Evolutionary conservation across 2,113 vertebrate genomes (phyloP), one percentile per base, ranked within the genome.

Genomic region (Odontesthes bonariensis): DNA sequence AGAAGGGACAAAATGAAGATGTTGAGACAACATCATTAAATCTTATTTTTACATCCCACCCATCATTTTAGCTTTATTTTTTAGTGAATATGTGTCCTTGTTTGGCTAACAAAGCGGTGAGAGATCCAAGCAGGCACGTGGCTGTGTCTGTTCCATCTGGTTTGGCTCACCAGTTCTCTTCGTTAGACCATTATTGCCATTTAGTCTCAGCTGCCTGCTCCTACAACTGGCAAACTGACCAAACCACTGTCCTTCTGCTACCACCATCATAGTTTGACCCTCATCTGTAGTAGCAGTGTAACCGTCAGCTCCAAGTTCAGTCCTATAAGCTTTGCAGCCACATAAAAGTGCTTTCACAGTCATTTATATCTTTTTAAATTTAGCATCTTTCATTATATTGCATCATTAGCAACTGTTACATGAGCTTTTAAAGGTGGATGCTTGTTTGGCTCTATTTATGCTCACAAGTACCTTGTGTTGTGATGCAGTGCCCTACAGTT

Each of bases 191-290:
- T 92, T 92, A 83, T 63, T 73, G 79, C 75, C 44, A 61, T 84
- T 93, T 91, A 81, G 87, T 87, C 83, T 89, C 90, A 89, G 92
- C 79, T 83, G 85, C 81, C 57, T 33, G 73, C 85, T 88, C 67
- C 85, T 80, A 69, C 81, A 81, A 82, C 84, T 87, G 88, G 84
- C 89, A 91, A 83, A 87, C 85, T 85, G 78, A 89, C 64, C 70
- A 56, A 75, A 91, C 81, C 79, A 73, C 86, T 81, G 83, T 62
- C 75, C 82, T 85, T 76, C 89, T 80, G 85, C 73, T 52, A 42
- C 66, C 75, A 66, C 65, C 72, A 47, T 61, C 72, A n/a, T 59
- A 20, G 69, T 69, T 56, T 87, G 80, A 81, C 77, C 58, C 33
- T 69, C 33, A 12, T 69, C 62, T 11, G 20, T 31, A 23, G 65